Percentiles rank a stretch among this genome's conserved stretches.
Evolutionary conservation across 2,113 vertebrate species (phyloP).

Genomic region (Nicator chloris): DNA sequence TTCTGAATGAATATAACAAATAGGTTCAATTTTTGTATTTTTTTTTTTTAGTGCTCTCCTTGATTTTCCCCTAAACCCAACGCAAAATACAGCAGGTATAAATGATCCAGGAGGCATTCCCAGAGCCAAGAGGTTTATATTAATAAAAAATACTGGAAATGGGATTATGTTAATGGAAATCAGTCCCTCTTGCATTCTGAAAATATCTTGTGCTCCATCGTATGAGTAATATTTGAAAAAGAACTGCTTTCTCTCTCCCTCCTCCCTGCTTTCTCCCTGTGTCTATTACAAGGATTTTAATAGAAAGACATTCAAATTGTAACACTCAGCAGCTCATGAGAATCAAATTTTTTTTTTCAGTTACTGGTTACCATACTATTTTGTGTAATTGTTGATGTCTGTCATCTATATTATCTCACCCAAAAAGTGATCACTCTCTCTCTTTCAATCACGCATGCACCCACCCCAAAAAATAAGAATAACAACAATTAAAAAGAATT

Average conservation of each 20-base stretch:
- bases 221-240: conserved; percentile 26
- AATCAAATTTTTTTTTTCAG: conserved; percentile 49
- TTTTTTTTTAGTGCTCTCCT: background rate
- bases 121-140: conserved; percentile 5
- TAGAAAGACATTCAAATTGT: conserved; percentile 42
- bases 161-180: conserved; percentile 20
- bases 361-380: conserved; percentile 56
- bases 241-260: background rate
- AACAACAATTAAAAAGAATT: background rate
- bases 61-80: background rate
- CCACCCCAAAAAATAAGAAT: background rate
- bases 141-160: conserved; percentile 39
- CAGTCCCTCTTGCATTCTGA: background rate
- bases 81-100: background rate
- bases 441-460: too few species aligned
- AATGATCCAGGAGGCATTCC: background rate
- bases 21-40: background rate
- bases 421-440: background rate
- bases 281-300: conserved; percentile 34
- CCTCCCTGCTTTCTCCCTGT: background rate
- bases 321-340: conserved; percentile 35
- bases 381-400: conserved; percentile 62
- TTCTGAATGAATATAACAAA: conserved; percentile 4
- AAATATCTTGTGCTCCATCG: conserved; percentile 3
- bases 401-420: conserved; percentile 48